These are phyloP conservation scores for Junonia oenone DNA, from an alignment of 2,888 invertebrate species.

Conservation along the genomic window DNA sequence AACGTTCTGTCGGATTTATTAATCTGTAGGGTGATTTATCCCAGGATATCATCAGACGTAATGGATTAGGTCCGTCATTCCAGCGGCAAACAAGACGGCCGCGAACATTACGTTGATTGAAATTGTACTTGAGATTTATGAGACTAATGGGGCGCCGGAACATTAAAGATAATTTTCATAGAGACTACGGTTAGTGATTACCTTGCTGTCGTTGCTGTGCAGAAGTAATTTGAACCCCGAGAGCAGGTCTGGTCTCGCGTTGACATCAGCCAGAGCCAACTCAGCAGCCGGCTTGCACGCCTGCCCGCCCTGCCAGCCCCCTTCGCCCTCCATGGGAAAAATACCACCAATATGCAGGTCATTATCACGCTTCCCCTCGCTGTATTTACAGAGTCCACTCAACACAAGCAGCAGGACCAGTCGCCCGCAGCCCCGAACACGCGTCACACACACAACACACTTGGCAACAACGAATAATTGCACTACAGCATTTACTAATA, in stretches of 20 bases:
- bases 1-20: not conserved
- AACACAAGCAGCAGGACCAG: conserved; percentile 56
- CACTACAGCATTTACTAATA: conserved; percentile 71
- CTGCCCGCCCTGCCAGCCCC: conserved; percentile 99
- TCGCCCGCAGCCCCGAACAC: conserved; percentile 38
- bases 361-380: conserved; percentile 79
- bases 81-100: conserved; percentile 39
- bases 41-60: conserved; percentile 41
- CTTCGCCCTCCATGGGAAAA: conserved; percentile 97
- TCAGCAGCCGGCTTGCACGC: conserved; percentile 98
- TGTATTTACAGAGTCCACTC: conserved; percentile 50
- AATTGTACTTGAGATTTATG: conserved; percentile 35
- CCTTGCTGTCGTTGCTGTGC: conserved; percentile 98
- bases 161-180: not conserved
- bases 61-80: conserved; percentile 53
- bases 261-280: conserved; percentile 97
- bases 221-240: conserved; percentile 94
- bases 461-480: conserved; percentile 75
- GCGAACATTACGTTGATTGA: conserved; percentile 53
- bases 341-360: conserved; percentile 97
- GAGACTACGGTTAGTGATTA: conserved; percentile 50
- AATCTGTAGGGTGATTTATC: conserved; percentile 31
- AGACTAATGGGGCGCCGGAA: not conserved
- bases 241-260: conserved; percentile 90
- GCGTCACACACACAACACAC: conserved; percentile 52